Evolutionary conservation across 2,888 invertebrate genomes (phyloP), one percentile per base, ranked within the genome.

Genomic region (Stenodema calcarata): DNA sequence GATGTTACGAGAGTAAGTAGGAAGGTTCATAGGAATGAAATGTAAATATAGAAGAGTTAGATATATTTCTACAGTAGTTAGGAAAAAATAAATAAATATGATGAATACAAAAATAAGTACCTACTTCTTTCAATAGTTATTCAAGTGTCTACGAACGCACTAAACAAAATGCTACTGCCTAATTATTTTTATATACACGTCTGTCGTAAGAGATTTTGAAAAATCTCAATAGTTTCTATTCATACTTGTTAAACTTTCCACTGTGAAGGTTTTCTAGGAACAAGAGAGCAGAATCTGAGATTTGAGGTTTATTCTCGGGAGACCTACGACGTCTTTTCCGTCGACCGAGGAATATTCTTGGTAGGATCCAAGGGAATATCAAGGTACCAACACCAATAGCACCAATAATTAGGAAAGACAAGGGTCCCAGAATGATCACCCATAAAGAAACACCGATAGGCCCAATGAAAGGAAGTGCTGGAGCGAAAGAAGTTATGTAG

Each of bases 361-460:
- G 93, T 87, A 94, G 91, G 89, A 93, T 92, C 93, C 93, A 95
- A 0, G 94, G 95, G 86, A 94, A 93, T 88, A 95, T 91, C 73
- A 94, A 92, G 0, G 94, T 92, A 0, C 94, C 92, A 18, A 94
- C 90, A 0, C 94, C 93, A 16, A 95, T 93, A 0, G 93, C 92
- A 0, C 94, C 93, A 0, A 94, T 93, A 79, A 95, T 92, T 54
- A 94, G 91, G 81, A 95, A 91, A 0, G 93, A 93, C 76, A 95
- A 90, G 0, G 95, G 95, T 0, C 95, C 93, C 75, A 95, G 91
- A 81, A 94, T 90, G 89, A 95, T 89, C 84, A 94, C 93, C 90
- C 94, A 92, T 47, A 94, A 90, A 0, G 93, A 92, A 87, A 94
- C 92, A 89, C 93, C 92, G 9, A 94, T 23, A n/a, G 86, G 86